phyloP scores from a whole-genome alignment of 2,888 invertebrate species.

The Alloplasta piceator region DNA sequence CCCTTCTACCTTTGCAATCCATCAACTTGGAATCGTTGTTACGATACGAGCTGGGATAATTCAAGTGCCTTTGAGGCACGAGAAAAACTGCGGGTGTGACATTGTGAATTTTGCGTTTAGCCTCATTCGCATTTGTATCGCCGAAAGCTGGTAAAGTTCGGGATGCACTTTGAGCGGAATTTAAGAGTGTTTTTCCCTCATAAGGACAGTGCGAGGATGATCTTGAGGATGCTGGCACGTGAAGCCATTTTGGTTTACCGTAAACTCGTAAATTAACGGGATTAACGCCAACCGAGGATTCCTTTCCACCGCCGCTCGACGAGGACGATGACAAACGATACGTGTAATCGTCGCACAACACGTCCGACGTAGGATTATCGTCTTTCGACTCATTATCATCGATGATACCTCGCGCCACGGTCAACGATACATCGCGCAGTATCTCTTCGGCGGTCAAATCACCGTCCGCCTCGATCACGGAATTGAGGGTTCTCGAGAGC shows the following conservation, averaged over 20 bases:
- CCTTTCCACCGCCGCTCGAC: constrained; percentile 65
- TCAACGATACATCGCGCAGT: constrained; percentile 75
- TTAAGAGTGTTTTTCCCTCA: constrained; percentile 63
- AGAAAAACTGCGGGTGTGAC: constrained; percentile 60
- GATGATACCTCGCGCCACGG: constrained; percentile 72
- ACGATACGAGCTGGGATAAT: constrained; percentile 52
- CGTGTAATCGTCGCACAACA: constrained; percentile 63
- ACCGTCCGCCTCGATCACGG: constrained; percentile 76
- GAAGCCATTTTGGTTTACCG: constrained; percentile 65
- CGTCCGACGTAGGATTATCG: constrained; percentile 45
- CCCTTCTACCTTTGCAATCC: constrained; percentile 27
- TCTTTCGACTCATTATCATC: constrained; percentile 40
- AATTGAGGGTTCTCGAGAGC: constrained; percentile 77
- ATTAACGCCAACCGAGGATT: constrained; percentile 70
- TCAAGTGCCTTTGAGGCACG: constrained; percentile 61
- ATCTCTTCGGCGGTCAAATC: constrained; percentile 75
- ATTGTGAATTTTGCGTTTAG: constrained; percentile 22
- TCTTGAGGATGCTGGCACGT: constrained; percentile 63
- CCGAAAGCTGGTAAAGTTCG: constrained; percentile 49
- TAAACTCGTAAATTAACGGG: constrained; percentile 76
- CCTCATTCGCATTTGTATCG: constrained; percentile 9
- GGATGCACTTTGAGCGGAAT: constrained; percentile 46
- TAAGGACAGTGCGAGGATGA: constrained; percentile 67
- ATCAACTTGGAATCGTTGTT: constrained; percentile 42
- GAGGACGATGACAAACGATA: constrained; percentile 68